These are phyloP conservation scores for Drosophila busckii DNA, from an alignment of 1,140 invertebrate genomes.

Conservation along the genomic window DNA sequence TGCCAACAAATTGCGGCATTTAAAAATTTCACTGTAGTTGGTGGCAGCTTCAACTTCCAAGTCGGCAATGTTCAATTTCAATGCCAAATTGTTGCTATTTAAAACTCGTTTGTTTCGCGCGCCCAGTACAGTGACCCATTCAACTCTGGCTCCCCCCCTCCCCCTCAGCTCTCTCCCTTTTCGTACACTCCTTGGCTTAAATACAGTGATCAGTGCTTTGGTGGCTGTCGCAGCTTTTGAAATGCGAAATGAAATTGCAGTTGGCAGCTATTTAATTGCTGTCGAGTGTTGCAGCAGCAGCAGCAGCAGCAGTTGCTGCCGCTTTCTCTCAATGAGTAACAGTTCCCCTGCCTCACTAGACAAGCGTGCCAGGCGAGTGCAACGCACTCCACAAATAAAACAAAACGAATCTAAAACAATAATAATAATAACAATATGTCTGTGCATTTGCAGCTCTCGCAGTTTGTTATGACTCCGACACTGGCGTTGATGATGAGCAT, in stretches of 20 bases:
- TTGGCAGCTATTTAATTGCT: constrained; percentile 46
- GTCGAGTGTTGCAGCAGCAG: constrained; percentile 41
- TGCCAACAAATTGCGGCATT: not conserved
- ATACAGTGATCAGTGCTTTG: constrained; percentile 31
- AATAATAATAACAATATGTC: constrained; percentile 34
- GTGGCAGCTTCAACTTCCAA: not conserved
- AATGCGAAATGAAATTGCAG: constrained; percentile 49
- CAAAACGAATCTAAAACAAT: constrained; percentile 37
- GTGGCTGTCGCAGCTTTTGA: constrained; percentile 18
- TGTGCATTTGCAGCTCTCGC: constrained; percentile 19
- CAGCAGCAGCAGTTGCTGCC: constrained; percentile 17
- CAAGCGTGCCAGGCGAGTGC: constrained; percentile 56
- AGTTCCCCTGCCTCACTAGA: constrained; percentile 44
- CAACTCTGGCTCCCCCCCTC: not conserved
- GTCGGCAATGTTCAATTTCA: constrained; percentile 14
- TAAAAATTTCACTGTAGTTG: not conserved
- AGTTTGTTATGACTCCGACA: constrained; percentile 69
- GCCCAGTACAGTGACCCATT: constrained; percentile 18
- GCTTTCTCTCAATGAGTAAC: constrained; percentile 48
- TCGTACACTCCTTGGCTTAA: constrained; percentile 8
- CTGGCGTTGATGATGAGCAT: constrained; percentile 45
- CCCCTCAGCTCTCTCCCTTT: not conserved
- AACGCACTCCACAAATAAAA: constrained; percentile 39
- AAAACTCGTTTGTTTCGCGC: not conserved
- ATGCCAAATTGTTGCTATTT: constrained; percentile 1